phyloP scores from a whole-genome alignment of 2,797 vertebrate genomes.

The Orestias chungarensis region DNA sequence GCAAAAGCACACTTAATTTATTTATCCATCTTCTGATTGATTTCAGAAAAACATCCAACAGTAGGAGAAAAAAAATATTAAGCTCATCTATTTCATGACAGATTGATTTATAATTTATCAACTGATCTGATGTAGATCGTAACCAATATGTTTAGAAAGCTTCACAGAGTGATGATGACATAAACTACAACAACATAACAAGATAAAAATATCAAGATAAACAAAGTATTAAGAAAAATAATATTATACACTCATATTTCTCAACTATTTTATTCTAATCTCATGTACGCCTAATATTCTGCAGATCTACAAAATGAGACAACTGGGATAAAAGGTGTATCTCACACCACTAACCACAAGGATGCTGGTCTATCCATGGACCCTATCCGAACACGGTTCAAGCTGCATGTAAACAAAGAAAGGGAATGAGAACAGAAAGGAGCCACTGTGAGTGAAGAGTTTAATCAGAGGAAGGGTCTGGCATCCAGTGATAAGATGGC shows the following conservation, averaged over 20 bases:
- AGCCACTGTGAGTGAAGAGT: constrained; percentile 23
- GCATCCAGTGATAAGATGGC: constrained; percentile 58
- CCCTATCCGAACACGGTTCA: constrained; percentile 18
- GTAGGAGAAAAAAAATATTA: background rate
- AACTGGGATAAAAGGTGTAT: constrained; percentile 8
- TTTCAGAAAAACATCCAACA: background rate
- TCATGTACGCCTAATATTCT: background rate
- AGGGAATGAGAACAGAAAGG: background rate
- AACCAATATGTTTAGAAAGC: background rate
- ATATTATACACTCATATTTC: background rate
- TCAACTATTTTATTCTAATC: background rate
- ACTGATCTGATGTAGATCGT: background rate
- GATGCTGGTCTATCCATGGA: constrained; percentile 2
- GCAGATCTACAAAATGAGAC: constrained; percentile 26
- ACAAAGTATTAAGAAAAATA: background rate
- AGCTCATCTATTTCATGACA: background rate
- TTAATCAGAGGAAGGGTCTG: constrained; percentile 55
- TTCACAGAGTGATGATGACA: background rate
- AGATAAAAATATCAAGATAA: too few relatives aligned
- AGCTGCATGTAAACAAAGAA: constrained; percentile 1
- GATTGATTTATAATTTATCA: background rate
- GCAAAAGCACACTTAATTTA: constrained; percentile 8
- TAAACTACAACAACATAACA: too few relatives aligned
- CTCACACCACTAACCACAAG: constrained; percentile 11
- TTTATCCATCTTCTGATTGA: background rate